A percentile compares a stretch with the other conserved stretches of the same genome.
Evolutionary conservation across 2,113 vertebrate species (phyloP).

Genomic region (Zootoca vivipara): DNA sequence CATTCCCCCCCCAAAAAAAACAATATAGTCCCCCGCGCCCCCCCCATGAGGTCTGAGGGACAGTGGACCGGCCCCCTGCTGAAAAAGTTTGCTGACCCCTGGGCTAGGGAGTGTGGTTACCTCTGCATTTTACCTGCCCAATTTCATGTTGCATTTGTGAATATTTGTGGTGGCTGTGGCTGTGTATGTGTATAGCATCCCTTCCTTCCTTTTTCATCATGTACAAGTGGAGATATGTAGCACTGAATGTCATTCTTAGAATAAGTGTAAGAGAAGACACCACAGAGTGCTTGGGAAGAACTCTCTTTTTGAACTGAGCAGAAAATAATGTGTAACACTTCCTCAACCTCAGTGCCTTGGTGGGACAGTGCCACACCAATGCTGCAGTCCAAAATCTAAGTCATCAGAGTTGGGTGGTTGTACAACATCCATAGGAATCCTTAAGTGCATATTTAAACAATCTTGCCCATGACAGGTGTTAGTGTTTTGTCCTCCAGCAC

Average conservation of each 20-base stretch:
- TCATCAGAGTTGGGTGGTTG: neutral
- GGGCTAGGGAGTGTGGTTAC: no score
- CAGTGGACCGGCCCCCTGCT: no score
- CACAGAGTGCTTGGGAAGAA: neutral
- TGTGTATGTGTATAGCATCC: neutral
- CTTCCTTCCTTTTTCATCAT: neutral
- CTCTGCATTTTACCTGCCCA: no score
- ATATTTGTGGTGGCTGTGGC: no score
- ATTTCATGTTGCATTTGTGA: no score
- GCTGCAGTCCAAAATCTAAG: neutral
- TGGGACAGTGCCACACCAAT: neutral
- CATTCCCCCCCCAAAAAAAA: no score
- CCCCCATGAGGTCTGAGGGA: no score
- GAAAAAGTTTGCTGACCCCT: no score
- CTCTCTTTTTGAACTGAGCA: neutral
- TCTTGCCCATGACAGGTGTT: neutral
- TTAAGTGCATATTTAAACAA: neutral
- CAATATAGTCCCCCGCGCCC: no score
- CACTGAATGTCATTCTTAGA: neutral
- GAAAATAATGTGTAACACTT: neutral
- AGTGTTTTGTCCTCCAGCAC: neutral
- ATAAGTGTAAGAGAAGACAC: neutral
- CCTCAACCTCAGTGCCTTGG: neutral
- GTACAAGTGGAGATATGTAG: neutral
- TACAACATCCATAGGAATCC: neutral